Base-by-base conservation (phyloP, 2,113 vertebrate genomes). In the Scortum barcoo region DNA sequence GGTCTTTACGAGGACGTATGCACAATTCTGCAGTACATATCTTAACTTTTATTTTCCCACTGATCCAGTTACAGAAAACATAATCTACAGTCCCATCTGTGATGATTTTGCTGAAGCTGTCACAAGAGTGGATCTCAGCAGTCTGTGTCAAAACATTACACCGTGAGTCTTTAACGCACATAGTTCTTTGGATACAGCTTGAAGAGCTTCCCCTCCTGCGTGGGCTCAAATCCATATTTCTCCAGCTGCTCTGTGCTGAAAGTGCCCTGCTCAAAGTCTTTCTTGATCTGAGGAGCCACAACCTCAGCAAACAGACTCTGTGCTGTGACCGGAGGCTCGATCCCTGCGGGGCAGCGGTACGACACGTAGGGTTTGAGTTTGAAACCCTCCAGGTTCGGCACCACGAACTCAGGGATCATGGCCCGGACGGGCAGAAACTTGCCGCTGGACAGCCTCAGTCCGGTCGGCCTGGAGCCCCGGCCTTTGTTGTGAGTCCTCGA, bases 151-250 rank as follows among this genome's bases (percentile, higher is more conserved):
- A 56, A 11, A 12, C 40, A 17, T 26, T 0, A 20, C 71, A 69
- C 22, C 10, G 28, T 2, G 16, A n/a, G 33, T 33, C 38, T 38
- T 91, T 94, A 99, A 57, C 96, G 96, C 68, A 94, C 92, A 53
- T 95, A 98, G 93, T 99, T 99, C 91, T 97, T 99, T 61, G 98
- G 98, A 88, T 96, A 97, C 30, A 99, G 93, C 88, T 96, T 95
- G 91, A 99, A 98, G 51, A 99, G 95, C 82, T 97, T 99, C 22
- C 96, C 96, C 0, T 98, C 96, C 89, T 99, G 97, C 0, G 93
- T 95, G 17, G 96, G 94, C 73, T 99, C 96, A 54, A 97, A 97
- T 72, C 98, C 98, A 5, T 99, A 99, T 86, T 97, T 97, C 60
- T 97, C 88, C 92, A 99, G 93, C 11, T 90, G 81, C 0, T 76